Percentiles rank a stretch among this genome's conserved stretches.
Conservation (phyloP, 2,888 invertebrate species). For the Helleia helle region DNA sequence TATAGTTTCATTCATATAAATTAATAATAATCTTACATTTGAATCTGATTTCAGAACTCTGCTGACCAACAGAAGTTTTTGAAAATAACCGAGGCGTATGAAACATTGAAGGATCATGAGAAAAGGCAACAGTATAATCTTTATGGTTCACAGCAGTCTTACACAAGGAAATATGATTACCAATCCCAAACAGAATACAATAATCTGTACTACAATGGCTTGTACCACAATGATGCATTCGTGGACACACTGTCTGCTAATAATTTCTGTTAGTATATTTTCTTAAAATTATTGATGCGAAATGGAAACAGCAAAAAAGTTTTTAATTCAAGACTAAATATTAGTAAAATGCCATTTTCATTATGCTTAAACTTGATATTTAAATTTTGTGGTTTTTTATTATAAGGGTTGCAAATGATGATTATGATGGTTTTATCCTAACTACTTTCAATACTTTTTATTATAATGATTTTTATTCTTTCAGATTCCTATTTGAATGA, state of each 20-base stretch:
- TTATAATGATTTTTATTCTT: too few species aligned
- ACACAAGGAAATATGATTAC: conserved; percentile 71
- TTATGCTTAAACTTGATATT: too few species aligned
- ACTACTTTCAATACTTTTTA: too few species aligned
- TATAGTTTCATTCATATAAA: too few species aligned
- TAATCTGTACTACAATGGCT: conserved; percentile 88
- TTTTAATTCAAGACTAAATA: too few species aligned
- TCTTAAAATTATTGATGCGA: neutral
- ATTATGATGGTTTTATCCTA: too few species aligned
- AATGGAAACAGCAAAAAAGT: too few species aligned
- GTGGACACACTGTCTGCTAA: conserved; percentile 83
- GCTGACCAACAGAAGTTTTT: conserved; percentile 83
- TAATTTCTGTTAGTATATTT: conserved; percentile 79
- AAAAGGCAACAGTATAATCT: conserved; percentile 84
- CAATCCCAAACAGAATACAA: conserved; percentile 78
- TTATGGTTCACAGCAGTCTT: conserved; percentile 78
- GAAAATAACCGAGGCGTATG: conserved; percentile 87
- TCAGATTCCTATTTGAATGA: conserved; percentile 71
- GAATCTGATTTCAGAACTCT: conserved; percentile 72
- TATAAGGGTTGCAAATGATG: too few species aligned
- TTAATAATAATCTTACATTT: conserved; percentile 15
- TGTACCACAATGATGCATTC: conserved; percentile 89
- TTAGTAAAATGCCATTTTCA: too few species aligned
- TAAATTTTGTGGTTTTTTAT: too few species aligned
- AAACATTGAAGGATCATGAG: conserved; percentile 88